A percentile compares a stretch with the other conserved stretches of the same genome.
Evolutionary conservation across 2,797 vertebrate genomes (phyloP).

Genomic region (Podarcis lilfordi): DNA sequence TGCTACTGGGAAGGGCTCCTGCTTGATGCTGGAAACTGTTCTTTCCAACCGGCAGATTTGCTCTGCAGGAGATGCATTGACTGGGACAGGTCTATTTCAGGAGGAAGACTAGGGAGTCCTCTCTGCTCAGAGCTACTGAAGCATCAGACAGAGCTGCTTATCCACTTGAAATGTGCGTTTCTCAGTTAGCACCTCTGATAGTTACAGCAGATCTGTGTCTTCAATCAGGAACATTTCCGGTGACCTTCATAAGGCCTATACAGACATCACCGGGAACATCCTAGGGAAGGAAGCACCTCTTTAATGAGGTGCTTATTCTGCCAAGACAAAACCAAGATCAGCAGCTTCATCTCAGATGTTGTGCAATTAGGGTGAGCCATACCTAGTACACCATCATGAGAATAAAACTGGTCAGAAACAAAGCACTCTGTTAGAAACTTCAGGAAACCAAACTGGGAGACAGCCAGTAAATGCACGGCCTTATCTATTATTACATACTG

Average conservation of each 20-base stretch:
- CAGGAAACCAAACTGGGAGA: not conserved
- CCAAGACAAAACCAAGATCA: not conserved
- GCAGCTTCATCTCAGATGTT: not conserved
- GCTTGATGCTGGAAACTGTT: not conserved
- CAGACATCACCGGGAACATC: not conserved
- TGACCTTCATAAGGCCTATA: not conserved
- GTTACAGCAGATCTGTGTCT: not conserved
- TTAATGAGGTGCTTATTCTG: not conserved
- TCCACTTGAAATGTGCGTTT: not conserved
- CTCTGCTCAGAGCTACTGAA: not conserved
- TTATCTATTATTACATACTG: not conserved
- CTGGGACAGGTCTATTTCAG: not conserved
- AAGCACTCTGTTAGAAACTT: not conserved
- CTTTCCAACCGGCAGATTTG: not conserved
- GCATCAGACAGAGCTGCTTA: not conserved
- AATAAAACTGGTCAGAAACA: not conserved
- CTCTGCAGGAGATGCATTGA: not conserved
- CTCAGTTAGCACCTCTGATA: not conserved
- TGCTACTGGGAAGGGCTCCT: not conserved
- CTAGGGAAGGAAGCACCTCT: not conserved
- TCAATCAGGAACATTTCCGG: not conserved
- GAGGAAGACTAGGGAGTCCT: not conserved
- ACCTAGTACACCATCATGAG: not conserved
- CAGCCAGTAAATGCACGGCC: slow-evolving; percentile 23
- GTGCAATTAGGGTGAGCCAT: not conserved